These are phyloP conservation scores for Panorpa germanica DNA, from an alignment of 2,888 invertebrate genomes.

Conservation along the genomic window DNA sequence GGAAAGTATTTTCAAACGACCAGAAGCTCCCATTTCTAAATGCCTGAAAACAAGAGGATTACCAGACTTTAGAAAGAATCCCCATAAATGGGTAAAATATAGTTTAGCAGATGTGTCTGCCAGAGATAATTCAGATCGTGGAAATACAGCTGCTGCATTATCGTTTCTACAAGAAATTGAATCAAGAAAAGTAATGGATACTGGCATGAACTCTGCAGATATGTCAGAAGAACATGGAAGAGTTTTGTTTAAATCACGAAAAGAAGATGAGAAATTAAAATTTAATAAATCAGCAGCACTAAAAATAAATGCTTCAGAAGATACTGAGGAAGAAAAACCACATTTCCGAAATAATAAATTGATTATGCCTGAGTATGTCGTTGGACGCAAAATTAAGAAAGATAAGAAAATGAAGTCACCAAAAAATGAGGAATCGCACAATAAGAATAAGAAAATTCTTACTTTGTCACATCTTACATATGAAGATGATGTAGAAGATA, in stretches of 20 bases:
- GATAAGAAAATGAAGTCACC: slow-evolving; percentile 27
- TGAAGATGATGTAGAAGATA: no score
- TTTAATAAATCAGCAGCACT: slow-evolving; percentile 17
- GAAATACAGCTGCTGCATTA: slow-evolving; percentile 59
- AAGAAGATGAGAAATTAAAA: slow-evolving; percentile 16
- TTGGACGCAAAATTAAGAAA: slow-evolving; percentile 41
- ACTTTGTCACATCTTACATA: no score
- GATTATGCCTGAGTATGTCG: slow-evolving; percentile 67
- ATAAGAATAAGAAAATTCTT: no score
- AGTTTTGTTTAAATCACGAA: slow-evolving; percentile 20
- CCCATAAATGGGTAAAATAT: slow-evolving; percentile 62
- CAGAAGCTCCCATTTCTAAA: slow-evolving; percentile 40
- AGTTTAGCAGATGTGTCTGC: slow-evolving; percentile 55
- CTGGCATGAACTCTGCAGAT: slow-evolving; percentile 13
- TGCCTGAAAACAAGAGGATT: slow-evolving; percentile 29
- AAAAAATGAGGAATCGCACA: no score
- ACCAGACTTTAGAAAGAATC: slow-evolving; percentile 26
- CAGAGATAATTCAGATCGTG: slow-evolving; percentile 58
- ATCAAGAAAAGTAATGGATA: slow-evolving; percentile 23
- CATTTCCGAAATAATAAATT: slow-evolving; percentile 47
- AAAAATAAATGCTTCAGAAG: background rate
- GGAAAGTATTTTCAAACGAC: slow-evolving; percentile 65
- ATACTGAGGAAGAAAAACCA: slow-evolving; percentile 21
- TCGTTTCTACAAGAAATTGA: slow-evolving; percentile 53
- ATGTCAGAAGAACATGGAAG: slow-evolving; percentile 14